These are phyloP conservation scores for Leguminivora glycinivorella DNA, from an alignment of 1,140 invertebrate species.

Conservation along the genomic window DNA sequence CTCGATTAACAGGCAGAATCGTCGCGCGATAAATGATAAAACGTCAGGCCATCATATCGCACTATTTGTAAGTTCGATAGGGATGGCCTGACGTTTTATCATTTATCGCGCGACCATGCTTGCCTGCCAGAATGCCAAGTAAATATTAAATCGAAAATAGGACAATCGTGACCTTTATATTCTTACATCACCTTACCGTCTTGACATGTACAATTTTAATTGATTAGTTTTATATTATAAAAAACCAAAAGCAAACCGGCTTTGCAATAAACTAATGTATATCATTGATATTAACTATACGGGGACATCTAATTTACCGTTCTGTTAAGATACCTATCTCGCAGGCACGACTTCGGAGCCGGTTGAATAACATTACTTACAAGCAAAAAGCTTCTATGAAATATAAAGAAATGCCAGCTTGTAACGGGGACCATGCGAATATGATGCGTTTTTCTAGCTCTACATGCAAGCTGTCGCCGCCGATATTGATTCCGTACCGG, in stretches of 20 bases:
- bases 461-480: neutral
- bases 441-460: neutral
- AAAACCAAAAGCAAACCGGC: neutral
- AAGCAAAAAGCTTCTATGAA: neutral
- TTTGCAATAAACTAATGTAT: neutral
- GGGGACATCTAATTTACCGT: constrained; percentile 6
- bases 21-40: too few species aligned
- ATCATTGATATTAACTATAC: neutral
- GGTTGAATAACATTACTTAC: neutral
- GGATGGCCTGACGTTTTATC: too few species aligned
- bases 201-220: neutral
- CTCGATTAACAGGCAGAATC: too few species aligned
- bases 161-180: too few species aligned
- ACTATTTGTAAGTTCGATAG: too few species aligned
- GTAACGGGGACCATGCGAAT: constrained; percentile 1
- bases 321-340: neutral
- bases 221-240: neutral
- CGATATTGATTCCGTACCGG: neutral
- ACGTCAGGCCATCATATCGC: too few species aligned
- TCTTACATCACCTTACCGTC: too few species aligned
- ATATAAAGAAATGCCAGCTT: constrained; percentile 4
- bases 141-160: too few species aligned
- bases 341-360: neutral
- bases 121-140: too few species aligned
- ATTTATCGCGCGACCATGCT: too few species aligned